These are phyloP conservation scores for Shinisaurus crocodilurus DNA, from an alignment of 2,113 vertebrate species.

Conservation along the genomic window DNA sequence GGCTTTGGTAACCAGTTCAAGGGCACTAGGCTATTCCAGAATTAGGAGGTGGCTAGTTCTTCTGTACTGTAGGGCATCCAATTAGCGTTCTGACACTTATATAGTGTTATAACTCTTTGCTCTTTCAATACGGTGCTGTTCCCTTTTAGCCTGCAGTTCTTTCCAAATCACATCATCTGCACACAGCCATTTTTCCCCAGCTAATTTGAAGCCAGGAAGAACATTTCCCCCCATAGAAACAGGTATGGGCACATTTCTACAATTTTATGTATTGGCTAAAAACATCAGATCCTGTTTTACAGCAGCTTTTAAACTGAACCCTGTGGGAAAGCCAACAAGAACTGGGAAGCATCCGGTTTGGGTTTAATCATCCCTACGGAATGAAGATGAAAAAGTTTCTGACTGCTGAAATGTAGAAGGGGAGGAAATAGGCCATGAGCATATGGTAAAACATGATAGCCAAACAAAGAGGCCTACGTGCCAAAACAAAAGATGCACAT, in stretches of 20 bases:
- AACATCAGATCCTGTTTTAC: background rate
- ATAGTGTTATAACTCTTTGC: conserved; percentile 17
- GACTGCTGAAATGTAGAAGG: too few relatives aligned
- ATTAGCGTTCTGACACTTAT: conserved; percentile 5
- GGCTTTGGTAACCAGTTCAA: background rate
- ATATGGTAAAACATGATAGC: too few relatives aligned
- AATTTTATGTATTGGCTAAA: background rate
- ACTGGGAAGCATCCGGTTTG: too few relatives aligned
- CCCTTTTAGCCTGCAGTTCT: background rate
- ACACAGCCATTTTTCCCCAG: background rate
- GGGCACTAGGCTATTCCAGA: background rate
- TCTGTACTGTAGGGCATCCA: background rate
- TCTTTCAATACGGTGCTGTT: background rate
- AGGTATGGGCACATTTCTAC: background rate
- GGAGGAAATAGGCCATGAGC: too few relatives aligned
- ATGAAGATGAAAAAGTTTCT: too few relatives aligned
- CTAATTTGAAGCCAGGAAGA: background rate
- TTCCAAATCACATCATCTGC: background rate
- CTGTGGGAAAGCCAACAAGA: too few relatives aligned
- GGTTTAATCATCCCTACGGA: too few relatives aligned
- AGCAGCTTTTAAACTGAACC: too few relatives aligned
- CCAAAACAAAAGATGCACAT: too few relatives aligned
- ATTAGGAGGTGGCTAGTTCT: conserved; percentile 35
- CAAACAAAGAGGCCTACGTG: too few relatives aligned
- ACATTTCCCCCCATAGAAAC: background rate